A percentile compares a stretch with the other conserved stretches of the same genome.
Conservation (phyloP, 2,113 vertebrate species). For the Erpornis zantholeuca region DNA sequence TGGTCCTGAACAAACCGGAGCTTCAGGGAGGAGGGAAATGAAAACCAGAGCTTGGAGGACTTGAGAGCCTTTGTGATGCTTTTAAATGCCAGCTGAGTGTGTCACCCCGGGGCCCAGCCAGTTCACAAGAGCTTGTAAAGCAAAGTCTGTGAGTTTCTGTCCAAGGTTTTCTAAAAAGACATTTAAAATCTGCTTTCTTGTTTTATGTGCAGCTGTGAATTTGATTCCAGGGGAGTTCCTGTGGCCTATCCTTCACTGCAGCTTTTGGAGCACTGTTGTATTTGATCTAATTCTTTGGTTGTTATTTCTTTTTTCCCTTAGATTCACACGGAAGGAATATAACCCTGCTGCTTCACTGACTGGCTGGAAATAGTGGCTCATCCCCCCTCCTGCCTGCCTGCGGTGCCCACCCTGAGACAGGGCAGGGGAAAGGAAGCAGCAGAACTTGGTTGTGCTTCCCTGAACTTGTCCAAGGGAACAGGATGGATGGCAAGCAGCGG, state of each 20-base stretch:
- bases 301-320: background rate
- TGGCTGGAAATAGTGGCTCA: background rate
- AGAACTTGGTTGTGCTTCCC: background rate
- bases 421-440: background rate
- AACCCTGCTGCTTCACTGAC: background rate
- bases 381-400: background rate
- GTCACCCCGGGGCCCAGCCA: background rate
- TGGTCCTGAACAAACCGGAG: background rate
- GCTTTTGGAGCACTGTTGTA: background rate
- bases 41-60: background rate
- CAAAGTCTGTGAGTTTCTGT: background rate
- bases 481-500: conserved; percentile 23
- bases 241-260: background rate
- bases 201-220: background rate
- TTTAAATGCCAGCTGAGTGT: background rate
- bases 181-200: background rate
- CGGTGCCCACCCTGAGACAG: background rate
- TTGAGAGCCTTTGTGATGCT: background rate
- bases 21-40: background rate
- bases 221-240: background rate
- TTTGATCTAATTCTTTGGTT: background rate
- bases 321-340: background rate
- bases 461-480: background rate
- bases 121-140: background rate
- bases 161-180: background rate